Conservation (phyloP, 2,797 vertebrate species). For the Champsocephalus gunnari region DNA sequence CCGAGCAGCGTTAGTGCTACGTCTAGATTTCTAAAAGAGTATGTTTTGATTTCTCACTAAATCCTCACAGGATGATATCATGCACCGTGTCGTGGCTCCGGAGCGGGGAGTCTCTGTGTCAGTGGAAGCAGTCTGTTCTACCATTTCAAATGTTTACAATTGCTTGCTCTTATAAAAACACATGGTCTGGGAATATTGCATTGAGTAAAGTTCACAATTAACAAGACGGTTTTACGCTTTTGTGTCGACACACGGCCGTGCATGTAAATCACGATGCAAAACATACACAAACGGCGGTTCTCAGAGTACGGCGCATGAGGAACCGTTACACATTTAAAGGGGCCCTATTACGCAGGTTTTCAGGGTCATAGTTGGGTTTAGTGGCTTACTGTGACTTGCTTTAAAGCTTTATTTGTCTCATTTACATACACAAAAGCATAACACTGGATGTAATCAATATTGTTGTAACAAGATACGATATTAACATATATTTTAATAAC, state of each 20-base stretch:
- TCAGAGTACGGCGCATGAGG: constrained; percentile 25
- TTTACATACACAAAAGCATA: too few relatives aligned
- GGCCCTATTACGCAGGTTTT: too few relatives aligned
- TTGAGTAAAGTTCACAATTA: constrained; percentile 78
- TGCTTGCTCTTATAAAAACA: constrained; percentile 76
- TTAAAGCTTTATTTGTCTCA: too few relatives aligned
- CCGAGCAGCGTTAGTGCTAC: constrained; percentile 45
- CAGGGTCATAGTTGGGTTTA: too few relatives aligned
- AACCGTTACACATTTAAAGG: neutral
- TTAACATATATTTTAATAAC: too few relatives aligned
- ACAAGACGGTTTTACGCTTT: constrained; percentile 46
- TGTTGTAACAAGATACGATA: neutral
- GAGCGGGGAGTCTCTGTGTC: constrained; percentile 59
- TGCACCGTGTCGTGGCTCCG: constrained; percentile 59
- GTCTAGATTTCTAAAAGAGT: constrained; percentile 35
- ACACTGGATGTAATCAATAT: constrained; percentile 2
- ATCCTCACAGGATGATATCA: constrained; percentile 58
- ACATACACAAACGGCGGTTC: constrained; percentile 12
- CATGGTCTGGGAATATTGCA: constrained; percentile 72
- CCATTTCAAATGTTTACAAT: constrained; percentile 82
- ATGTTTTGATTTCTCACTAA: constrained; percentile 49
- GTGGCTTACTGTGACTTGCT: too few relatives aligned
- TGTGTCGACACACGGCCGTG: constrained; percentile 44
- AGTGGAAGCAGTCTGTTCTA: constrained; percentile 71
- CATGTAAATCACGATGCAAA: neutral